Evolutionary conservation across 2,888 invertebrate species (phyloP).

Genomic region (Ennomos quercinarius): DNA sequence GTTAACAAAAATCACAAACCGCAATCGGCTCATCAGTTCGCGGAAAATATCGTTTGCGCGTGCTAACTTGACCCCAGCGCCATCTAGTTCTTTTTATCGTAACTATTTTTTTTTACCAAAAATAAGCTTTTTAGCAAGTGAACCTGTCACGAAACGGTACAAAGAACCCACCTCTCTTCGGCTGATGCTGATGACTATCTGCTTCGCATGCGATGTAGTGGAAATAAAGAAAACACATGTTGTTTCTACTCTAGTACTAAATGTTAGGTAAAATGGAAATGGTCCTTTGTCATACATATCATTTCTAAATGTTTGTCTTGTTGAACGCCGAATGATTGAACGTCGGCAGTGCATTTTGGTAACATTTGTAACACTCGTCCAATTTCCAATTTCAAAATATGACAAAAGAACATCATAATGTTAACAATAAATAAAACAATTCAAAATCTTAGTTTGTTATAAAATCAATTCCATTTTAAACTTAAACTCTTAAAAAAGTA

Average conservation of each 20-base stretch:
- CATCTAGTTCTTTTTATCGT: constrained; percentile 10
- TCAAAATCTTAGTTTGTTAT: too few species aligned
- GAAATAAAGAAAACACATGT: constrained; percentile 59
- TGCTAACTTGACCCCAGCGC: constrained; percentile 13
- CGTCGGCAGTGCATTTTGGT: too few species aligned
- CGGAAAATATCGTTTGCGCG: constrained; percentile 5
- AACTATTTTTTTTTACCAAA: neutral
- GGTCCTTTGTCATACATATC: constrained; percentile 27
- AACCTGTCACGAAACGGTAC: constrained; percentile 26
- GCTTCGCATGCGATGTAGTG: constrained; percentile 72
- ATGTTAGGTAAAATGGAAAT: constrained; percentile 11
- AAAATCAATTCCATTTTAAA: too few species aligned
- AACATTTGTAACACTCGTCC: too few species aligned
- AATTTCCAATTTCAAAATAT: too few species aligned
- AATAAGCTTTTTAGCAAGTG: neutral
- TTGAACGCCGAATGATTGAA: too few species aligned
- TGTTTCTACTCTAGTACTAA: constrained; percentile 55
- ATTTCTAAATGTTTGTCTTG: neutral
- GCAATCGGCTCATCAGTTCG: neutral
- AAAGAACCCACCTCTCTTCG: constrained; percentile 74
- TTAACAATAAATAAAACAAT: too few species aligned
- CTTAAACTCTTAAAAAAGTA: too few species aligned
- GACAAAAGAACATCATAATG: too few species aligned
- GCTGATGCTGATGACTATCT: constrained; percentile 69
- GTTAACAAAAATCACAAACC: constrained; percentile 70